A percentile compares a stretch with the other conserved stretches of the same genome.
phyloP scores from a whole-genome alignment of 2,797 vertebrate species.

The Petrocephalus sullivani region DNA sequence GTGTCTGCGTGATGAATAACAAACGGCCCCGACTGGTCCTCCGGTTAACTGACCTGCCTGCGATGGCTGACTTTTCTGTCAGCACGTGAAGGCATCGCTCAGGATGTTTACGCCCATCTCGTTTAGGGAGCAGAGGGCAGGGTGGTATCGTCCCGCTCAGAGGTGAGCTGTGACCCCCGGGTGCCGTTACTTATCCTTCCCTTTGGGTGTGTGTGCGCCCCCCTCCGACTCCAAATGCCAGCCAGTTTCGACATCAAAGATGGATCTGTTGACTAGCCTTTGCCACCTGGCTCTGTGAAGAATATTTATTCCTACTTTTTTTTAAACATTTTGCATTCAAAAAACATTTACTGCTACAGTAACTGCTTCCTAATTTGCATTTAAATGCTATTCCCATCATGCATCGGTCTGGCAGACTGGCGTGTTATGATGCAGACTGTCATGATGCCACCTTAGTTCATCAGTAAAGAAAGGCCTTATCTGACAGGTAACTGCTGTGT shows the following conservation, averaged over 20 bases:
- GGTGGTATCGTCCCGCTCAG: neutral
- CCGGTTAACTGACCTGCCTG: neutral
- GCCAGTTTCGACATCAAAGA: neutral
- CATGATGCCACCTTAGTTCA: neutral
- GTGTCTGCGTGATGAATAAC: neutral
- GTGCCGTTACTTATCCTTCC: neutral
- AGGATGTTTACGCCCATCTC: neutral
- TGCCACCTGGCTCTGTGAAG: neutral
- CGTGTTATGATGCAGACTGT: constrained; percentile 12
- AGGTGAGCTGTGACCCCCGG: neutral
- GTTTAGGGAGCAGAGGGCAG: neutral
- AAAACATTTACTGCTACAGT: constrained; percentile 36
- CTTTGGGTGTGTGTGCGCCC: neutral
- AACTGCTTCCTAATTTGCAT: constrained; percentile 33
- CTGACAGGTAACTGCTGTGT: neutral
- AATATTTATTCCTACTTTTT: neutral
- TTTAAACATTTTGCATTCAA: constrained; percentile 34
- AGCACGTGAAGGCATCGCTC: neutral
- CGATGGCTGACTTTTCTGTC: neutral
- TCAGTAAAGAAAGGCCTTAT: neutral
- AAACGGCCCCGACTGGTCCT: neutral
- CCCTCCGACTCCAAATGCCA: neutral
- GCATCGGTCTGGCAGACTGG: constrained; percentile 19
- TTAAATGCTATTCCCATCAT: constrained; percentile 29
- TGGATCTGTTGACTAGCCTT: neutral